Base-by-base conservation (phyloP, 2,888 invertebrate species). In the Acrobasis repandana region DNA sequence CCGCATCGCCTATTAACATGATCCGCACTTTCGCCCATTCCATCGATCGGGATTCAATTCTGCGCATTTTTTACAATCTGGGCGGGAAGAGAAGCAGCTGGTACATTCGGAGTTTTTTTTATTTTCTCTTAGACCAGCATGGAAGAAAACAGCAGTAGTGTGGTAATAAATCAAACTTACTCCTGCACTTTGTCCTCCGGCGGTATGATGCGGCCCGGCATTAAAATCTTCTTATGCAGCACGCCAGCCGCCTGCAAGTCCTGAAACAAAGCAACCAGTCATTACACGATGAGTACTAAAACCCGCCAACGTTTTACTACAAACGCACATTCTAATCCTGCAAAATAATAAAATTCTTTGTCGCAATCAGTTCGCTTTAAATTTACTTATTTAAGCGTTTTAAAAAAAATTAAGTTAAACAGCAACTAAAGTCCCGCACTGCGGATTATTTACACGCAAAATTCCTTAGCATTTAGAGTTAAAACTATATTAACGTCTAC, bases 191-290 rank as follows among this genome's bases (percentile, higher is more conserved):
- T 82, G 61, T 70, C 59, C 71, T 86, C 80, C 9, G 90, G 84
- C 62, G 92, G 92, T 74, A 91, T 75, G 61, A 85, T 72, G 64
- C 88, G 87, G 62, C 92, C 92, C 15, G 87, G 87, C 74, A 90
- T 83, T 54, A 85, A 79, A 65, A 92, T 86, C 80, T 92, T 92
- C 82, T 77, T 86, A 76, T 91, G 76, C 48, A 74, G 68, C 63
- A 91, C 72, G 58, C 90, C 90, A 50, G 82, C 84, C 61, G 71
- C 66, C 67, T 73, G 64, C 61, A 92, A 77, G 47, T 85, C 87
- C 92, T 92, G 75, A 62, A 88, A 89, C 80, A 85, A 84, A 78
- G 64, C 70, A 73, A 75, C 60, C 64, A 69, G 71, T 58, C 64
- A 56, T 56, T 56, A 56, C 20, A 46, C 43, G 43, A 56, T 28